These are phyloP conservation scores for Carollia perspicillata DNA, from an alignment of 2,113 vertebrate genomes.

Conservation along the genomic window DNA sequence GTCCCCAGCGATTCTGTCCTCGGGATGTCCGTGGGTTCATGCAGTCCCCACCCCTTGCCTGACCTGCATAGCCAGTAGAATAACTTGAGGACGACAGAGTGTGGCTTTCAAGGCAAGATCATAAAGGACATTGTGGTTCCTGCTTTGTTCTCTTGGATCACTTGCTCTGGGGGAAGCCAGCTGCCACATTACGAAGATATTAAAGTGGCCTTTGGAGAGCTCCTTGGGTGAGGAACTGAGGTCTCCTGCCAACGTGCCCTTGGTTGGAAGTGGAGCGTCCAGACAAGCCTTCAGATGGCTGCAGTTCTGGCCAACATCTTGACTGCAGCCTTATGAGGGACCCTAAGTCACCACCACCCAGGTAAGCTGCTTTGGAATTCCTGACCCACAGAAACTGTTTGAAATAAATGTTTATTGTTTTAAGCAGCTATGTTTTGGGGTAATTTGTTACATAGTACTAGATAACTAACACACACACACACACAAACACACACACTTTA, in stretches of 20 bases:
- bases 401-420: neutral
- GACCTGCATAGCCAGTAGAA: neutral
- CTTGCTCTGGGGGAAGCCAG: neutral
- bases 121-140: neutral
- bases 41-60: neutral
- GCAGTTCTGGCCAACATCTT: neutral
- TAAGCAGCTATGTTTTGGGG: neutral
- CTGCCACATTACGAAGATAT: neutral
- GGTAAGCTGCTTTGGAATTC: neutral
- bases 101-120: neutral
- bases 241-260: neutral
- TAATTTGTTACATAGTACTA: neutral
- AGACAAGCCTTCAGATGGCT: neutral
- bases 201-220: neutral
- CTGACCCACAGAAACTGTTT: neutral
- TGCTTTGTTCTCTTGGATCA: neutral
- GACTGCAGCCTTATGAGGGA: neutral
- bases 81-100: neutral
- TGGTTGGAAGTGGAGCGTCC: neutral
- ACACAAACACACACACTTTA: neutral
- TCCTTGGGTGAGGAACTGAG: neutral
- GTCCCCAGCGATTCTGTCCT: neutral
- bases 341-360: neutral
- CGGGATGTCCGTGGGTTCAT: neutral
- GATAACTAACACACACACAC: neutral